Percentiles rank a stretch among this genome's conserved stretches.
Evolutionary conservation across 2,797 vertebrate genomes (phyloP).

Genomic region (Cuculus canorus): DNA sequence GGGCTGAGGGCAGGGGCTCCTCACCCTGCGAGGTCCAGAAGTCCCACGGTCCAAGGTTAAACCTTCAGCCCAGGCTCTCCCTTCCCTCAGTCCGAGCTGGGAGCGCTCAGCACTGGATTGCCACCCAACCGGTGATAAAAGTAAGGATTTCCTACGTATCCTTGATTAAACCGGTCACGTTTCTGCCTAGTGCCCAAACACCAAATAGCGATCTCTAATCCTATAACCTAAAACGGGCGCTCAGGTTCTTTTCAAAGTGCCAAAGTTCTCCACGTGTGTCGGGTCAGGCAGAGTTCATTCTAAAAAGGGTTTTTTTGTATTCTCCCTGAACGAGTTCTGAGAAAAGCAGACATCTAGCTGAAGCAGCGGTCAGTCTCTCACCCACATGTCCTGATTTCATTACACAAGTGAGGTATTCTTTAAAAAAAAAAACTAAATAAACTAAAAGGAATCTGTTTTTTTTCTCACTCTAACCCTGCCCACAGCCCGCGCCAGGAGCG

Average conservation of each 20-base stretch:
- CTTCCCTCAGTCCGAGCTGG: slow-evolving; percentile 6
- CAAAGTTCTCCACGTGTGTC: slow-evolving; percentile 52
- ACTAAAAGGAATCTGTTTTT: neutral
- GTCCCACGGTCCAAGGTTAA: slow-evolving; percentile 19
- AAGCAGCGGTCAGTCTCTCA: slow-evolving; percentile 77
- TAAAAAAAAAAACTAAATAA: slow-evolving; percentile 42
- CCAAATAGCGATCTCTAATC: slow-evolving; percentile 56
- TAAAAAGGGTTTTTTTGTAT: slow-evolving; percentile 69
- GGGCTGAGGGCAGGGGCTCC: neutral
- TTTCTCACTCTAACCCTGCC: slow-evolving; percentile 28
- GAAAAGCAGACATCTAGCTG: slow-evolving; percentile 75
- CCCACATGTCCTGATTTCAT: slow-evolving; percentile 78
- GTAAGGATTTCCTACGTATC: slow-evolving; percentile 13
- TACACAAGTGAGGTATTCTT: slow-evolving; percentile 84
- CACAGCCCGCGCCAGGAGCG: slow-evolving; percentile 42
- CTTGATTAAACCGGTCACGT: slow-evolving; percentile 28
- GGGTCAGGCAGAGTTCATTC: slow-evolving; percentile 70
- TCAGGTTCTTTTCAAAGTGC: slow-evolving; percentile 70
- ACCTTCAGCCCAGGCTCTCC: neutral
- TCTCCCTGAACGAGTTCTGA: slow-evolving; percentile 81
- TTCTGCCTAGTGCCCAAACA: slow-evolving; percentile 63
- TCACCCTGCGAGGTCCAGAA: neutral
- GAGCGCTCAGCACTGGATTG: slow-evolving; percentile 56
- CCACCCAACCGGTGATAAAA: slow-evolving; percentile 32
- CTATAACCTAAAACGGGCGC: slow-evolving; percentile 57